phyloP scores from a whole-genome alignment of 2,113 vertebrate genomes.

The Rostratula benghalensis region DNA sequence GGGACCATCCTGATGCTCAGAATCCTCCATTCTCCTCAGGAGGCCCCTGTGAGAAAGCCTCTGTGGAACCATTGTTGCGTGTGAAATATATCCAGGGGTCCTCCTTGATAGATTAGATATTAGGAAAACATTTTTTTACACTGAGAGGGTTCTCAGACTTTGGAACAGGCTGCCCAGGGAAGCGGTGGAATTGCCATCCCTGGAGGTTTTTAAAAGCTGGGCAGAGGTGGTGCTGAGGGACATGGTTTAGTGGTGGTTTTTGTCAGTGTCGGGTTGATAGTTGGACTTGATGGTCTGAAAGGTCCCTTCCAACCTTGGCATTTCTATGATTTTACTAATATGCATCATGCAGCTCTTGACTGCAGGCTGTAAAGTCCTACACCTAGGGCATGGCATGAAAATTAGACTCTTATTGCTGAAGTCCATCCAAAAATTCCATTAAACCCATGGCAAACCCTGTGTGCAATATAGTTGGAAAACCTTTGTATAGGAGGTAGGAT shows the following conservation, averaged over 20 bases:
- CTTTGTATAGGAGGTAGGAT: neutral
- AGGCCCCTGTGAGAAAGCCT: neutral
- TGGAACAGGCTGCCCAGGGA: too few relatives aligned
- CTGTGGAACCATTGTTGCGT: neutral
- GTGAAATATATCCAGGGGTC: neutral
- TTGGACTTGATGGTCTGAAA: too few relatives aligned
- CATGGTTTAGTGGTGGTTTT: too few relatives aligned
- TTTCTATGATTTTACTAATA: too few relatives aligned
- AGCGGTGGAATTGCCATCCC: too few relatives aligned
- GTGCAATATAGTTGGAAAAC: neutral
- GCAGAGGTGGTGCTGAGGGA: too few relatives aligned
- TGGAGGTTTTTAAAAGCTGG: too few relatives aligned
- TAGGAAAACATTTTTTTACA: too few relatives aligned
- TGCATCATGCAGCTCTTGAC: fast-evolving
- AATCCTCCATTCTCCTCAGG: neutral
- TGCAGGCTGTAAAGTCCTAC: neutral
- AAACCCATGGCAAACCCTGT: neutral
- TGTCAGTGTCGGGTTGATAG: too few relatives aligned
- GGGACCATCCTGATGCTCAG: neutral
- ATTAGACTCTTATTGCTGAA: neutral
- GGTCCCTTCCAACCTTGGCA: too few relatives aligned
- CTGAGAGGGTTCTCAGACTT: too few relatives aligned
- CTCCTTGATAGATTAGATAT: neutral
- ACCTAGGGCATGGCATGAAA: neutral
- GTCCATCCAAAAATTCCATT: neutral